Evolutionary conservation across 2,888 invertebrate genomes (phyloP), one percentile per base, ranked within the genome.

Genomic region (Drosophila tripunctata): DNA sequence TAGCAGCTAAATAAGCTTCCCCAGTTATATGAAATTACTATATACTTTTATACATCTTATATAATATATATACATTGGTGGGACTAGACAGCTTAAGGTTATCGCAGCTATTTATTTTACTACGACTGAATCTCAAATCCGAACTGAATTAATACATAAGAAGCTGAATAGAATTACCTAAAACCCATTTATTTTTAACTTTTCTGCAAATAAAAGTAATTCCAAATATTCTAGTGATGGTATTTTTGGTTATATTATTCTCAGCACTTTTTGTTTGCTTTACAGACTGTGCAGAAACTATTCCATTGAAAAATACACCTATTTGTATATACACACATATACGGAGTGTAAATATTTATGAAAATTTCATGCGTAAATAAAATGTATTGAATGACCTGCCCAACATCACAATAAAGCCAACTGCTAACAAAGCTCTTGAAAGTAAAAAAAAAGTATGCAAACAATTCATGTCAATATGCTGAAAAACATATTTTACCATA

Each of bases 331-430:
- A 45, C 35, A 30, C 30, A 5, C 14, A 22, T 15, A 30, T n/a
- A n/a, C n/a, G n/a, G n/a, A n/a, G n/a, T n/a, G 19, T 40, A 57
- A 56, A 54, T 61, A 45, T 57, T 48, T 60, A 52, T 44, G 27
- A n/a, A 54, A 61, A 58, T 47, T 35, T 38, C 17, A 48, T 22
- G 24, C 33, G 58, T 33, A 65, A 60, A 64, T 60, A 64, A 60
- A 61, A 54, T 15, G 22, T 43, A 43, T 48, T 57, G 45, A 67
- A 45, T 67, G 55, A 55, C 30, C 65, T 40, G 41, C 1, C 35
- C 33, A 24, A 22, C 38, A 57, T 14, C 50, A 45, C 43, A 51
- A 54, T 40, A 48, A 67, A 52, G 50, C 22, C 57, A 62, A 62
- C 38, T 41, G 30, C 21, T 17, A 54, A 58, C 64, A 54, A 41